Conservation (phyloP, 2,797 vertebrate species). For the Neoniphon sammara region DNA sequence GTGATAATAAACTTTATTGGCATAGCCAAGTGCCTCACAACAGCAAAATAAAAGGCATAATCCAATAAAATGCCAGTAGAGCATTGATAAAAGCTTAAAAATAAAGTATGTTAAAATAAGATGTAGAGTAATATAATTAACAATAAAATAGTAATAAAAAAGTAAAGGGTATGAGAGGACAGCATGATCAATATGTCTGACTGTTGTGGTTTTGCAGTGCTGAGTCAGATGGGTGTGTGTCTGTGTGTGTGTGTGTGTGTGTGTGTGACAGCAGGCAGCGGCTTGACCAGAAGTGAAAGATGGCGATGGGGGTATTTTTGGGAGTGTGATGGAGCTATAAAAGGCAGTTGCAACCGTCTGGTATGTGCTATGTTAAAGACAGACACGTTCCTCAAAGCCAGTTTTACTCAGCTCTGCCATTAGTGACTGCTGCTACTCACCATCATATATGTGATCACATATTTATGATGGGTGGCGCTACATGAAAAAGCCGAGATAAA, state of each 20-base stretch:
- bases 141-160: too few species aligned
- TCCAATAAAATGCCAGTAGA: too few species aligned
- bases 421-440: slow-evolving; percentile 46
- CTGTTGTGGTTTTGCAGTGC: slow-evolving; percentile 39
- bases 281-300: slow-evolving; percentile 44
- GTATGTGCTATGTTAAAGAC: slow-evolving; percentile 30
- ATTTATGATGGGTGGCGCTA: slow-evolving; percentile 9
- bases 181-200: slow-evolving; percentile 40
- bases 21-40: too few species aligned
- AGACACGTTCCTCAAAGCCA: slow-evolving; percentile 34
- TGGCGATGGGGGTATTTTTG: slow-evolving; percentile 59
- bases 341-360: slow-evolving; percentile 46
- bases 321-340: slow-evolving; percentile 50
- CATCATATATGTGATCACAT: slow-evolving; percentile 29
- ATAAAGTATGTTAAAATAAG: slow-evolving; percentile 28
- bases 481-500: too few species aligned
- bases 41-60: too few species aligned
- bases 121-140: slow-evolving; percentile 16
- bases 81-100: background rate
- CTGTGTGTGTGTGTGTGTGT: slow-evolving; percentile 24
- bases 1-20: background rate
- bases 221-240: slow-evolving; percentile 24
- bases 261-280: slow-evolving; percentile 17
- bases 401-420: slow-evolving; percentile 33
- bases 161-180: background rate